Evolutionary conservation across 2,888 invertebrate species (phyloP).

Genomic region (Agriotes lineatus): DNA sequence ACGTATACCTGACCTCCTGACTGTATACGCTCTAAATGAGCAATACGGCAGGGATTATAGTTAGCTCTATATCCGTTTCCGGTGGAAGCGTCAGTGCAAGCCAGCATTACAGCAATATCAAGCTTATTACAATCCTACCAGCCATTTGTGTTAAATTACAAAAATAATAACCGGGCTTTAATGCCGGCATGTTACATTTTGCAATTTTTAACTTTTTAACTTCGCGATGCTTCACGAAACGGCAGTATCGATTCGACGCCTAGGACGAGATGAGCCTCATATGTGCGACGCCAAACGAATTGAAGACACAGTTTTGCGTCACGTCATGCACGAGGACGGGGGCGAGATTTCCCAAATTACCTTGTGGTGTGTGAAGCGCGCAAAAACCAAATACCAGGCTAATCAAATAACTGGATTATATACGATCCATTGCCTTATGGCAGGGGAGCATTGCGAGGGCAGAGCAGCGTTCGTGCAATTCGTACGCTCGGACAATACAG

Average conservation of each 20-base stretch:
- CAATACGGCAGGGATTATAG: constrained; percentile 14
- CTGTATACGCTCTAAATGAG: constrained; percentile 3
- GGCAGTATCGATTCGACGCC: too few relatives aligned
- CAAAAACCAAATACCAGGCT: constrained; percentile 38
- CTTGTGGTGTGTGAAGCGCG: constrained; percentile 28
- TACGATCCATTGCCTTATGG: constrained; percentile 46
- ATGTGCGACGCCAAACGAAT: background rate
- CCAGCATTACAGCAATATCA: constrained; percentile 8
- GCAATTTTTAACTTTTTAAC: too few relatives aligned
- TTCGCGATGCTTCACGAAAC: too few relatives aligned
- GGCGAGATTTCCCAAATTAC: constrained; percentile 16
- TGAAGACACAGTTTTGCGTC: constrained; percentile 12
- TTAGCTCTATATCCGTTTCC: constrained; percentile 18
- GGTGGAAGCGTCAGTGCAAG: constrained; percentile 7
- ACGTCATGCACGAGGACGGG: constrained; percentile 15
- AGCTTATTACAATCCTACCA: constrained; percentile 11
- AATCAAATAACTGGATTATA: constrained; percentile 50
- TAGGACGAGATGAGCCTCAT: too few relatives aligned
- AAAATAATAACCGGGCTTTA: constrained; percentile 5
- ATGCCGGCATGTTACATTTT: background rate
- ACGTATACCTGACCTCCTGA: background rate
- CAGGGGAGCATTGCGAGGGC: constrained; percentile 16
- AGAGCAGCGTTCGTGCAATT: constrained; percentile 10
- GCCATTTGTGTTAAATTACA: constrained; percentile 17
- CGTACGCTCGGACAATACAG: constrained; percentile 20